Conservation (phyloP, 2,888 invertebrate species). For the Phorcus lineatus region DNA sequence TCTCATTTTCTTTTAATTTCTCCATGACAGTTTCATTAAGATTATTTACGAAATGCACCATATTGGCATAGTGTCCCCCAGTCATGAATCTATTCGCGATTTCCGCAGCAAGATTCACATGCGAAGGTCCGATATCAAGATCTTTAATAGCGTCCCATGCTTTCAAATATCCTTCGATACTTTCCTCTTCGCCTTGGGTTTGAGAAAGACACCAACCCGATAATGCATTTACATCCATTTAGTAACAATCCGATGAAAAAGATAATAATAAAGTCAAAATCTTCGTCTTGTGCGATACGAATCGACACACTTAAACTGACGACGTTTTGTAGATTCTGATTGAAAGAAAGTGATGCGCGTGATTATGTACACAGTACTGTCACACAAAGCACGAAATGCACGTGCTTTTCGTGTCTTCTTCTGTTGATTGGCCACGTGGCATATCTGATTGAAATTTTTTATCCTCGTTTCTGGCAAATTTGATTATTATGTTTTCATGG, state of each 20-base stretch:
- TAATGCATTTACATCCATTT: background rate
- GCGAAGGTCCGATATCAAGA: background rate
- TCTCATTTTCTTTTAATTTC: slow-evolving; percentile 28
- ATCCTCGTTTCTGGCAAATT: no score
- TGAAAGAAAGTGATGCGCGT: no score
- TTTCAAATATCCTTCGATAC: background rate
- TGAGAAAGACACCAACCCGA: background rate
- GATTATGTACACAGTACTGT: no score
- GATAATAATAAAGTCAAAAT: no score
- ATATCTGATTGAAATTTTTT: no score
- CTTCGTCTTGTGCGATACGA: no score
- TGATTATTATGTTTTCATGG: no score
- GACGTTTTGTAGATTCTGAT: no score
- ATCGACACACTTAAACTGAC: no score
- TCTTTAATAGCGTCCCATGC: background rate
- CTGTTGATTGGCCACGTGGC: no score
- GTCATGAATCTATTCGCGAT: background rate
- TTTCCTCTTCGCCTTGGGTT: background rate
- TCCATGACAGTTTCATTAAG: background rate
- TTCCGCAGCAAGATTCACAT: background rate
- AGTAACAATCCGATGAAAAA: background rate
- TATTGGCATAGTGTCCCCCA: background rate
- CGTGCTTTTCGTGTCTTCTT: no score
- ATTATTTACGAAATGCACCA: slow-evolving; percentile 18
- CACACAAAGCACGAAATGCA: no score